phyloP scores from a whole-genome alignment of 2,797 vertebrate genomes.

The Catostomus latipinnis region DNA sequence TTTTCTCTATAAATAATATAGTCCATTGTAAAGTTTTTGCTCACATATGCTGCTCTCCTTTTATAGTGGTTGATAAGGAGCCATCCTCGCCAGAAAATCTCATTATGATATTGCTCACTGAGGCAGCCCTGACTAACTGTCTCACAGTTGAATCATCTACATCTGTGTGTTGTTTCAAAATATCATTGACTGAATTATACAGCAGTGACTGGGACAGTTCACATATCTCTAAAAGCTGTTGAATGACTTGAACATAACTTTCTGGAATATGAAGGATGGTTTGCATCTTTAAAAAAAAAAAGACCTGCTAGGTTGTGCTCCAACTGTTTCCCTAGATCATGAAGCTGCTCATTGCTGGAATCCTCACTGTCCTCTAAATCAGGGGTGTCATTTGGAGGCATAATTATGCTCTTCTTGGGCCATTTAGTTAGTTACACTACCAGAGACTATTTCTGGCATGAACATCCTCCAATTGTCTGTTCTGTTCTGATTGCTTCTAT shows the following conservation, averaged over 20 bases:
- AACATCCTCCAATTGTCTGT: constrained; percentile 18
- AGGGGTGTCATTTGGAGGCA: constrained; percentile 23
- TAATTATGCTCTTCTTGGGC: constrained; percentile 14
- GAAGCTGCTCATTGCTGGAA: constrained; percentile 22
- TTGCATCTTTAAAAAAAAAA: constrained; percentile 1
- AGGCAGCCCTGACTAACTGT: constrained; percentile 28
- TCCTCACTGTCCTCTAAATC: constrained; percentile 38
- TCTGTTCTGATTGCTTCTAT: neutral
- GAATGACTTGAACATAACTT: constrained; percentile 40
- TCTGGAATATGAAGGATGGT: constrained; percentile 42
- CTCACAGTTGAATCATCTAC: constrained; percentile 38
- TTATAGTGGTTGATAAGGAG: constrained; percentile 38
- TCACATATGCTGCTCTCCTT: constrained; percentile 33
- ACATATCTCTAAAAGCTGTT: constrained; percentile 45
- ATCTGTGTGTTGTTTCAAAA: constrained; percentile 36
- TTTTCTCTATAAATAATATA: constrained; percentile 37
- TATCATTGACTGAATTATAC: constrained; percentile 19
- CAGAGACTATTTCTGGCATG: constrained; percentile 15
- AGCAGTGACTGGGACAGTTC: constrained; percentile 49
- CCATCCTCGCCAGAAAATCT: constrained; percentile 38
- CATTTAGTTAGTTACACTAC: constrained; percentile 23
- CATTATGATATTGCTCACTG: no score
- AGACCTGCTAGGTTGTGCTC: constrained; percentile 52
- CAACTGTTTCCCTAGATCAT: constrained; percentile 39
- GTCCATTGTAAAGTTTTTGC: constrained; percentile 36